Percentiles rank a stretch among this genome's conserved stretches.
These are phyloP conservation scores for Pedetes capensis DNA, from an alignment of 2,113 vertebrate genomes.

Conservation along the genomic window DNA sequence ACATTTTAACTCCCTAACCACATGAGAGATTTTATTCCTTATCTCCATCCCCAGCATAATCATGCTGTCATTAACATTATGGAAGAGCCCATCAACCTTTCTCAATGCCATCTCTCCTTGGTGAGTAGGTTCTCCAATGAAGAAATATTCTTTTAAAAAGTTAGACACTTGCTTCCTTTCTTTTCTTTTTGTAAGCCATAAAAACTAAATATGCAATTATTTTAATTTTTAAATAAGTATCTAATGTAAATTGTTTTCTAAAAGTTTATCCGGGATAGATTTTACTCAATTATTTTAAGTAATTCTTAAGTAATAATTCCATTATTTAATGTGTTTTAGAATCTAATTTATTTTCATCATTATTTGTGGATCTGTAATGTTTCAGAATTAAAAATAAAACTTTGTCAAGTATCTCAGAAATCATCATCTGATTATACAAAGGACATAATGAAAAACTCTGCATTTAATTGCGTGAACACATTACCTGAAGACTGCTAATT, in stretches of 20 bases:
- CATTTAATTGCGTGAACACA: conserved; percentile 11
- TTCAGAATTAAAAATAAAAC: conserved; percentile 38
- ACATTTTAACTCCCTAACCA: neutral
- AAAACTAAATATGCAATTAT: neutral
- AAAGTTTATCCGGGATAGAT: neutral
- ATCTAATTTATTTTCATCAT: neutral
- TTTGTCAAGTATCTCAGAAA: conserved; percentile 25
- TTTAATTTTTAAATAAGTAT: neutral
- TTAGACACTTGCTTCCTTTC: neutral
- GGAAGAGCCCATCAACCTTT: neutral
- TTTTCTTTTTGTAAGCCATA: neutral
- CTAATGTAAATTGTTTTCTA: neutral
- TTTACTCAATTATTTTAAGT: neutral
- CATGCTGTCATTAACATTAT: neutral
- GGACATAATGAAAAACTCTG: neutral
- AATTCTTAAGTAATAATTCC: neutral
- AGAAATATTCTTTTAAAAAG: neutral
- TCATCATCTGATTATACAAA: conserved; percentile 25
- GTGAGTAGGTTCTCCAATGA: neutral
- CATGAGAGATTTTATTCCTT: neutral
- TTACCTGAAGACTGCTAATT: neutral
- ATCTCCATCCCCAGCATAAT: neutral
- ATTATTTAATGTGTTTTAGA: conserved; percentile 5
- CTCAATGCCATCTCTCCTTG: neutral
- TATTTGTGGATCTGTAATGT: conserved; percentile 14